Conservation (phyloP, 2,888 invertebrate species). For the Cremastinae sp. region DNA sequence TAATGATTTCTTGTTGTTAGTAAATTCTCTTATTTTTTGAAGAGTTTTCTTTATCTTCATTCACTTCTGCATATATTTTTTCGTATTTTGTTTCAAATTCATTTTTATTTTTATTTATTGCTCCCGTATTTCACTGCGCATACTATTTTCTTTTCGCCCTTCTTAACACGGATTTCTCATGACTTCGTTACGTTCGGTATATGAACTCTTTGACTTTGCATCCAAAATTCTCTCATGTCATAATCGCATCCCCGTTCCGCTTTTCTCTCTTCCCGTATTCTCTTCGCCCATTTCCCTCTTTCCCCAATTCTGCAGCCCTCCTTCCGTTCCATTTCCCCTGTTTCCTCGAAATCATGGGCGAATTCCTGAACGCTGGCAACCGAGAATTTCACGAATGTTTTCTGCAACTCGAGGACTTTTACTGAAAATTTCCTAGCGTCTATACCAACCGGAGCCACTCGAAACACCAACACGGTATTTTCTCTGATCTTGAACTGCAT, state of each 20-base stretch:
- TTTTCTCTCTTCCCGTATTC: slow-evolving; percentile 10
- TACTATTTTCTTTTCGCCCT: neutral
- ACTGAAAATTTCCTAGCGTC: slow-evolving; percentile 34
- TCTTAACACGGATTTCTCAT: slow-evolving; percentile 41
- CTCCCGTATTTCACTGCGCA: too few species aligned
- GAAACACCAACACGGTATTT: slow-evolving; percentile 13
- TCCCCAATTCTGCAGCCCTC: slow-evolving; percentile 4
- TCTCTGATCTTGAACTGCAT: neutral
- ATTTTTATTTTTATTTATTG: too few species aligned
- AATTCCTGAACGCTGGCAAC: slow-evolving; percentile 33
- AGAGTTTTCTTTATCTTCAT: too few species aligned
- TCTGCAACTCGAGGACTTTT: slow-evolving; percentile 32
- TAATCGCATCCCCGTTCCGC: slow-evolving; percentile 8
- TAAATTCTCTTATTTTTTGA: too few species aligned
- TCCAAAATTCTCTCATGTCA: slow-evolving; percentile 25
- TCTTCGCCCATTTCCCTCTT: slow-evolving; percentile 5
- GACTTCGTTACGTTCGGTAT: slow-evolving; percentile 32
- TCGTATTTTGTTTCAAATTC: too few species aligned
- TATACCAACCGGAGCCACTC: slow-evolving; percentile 26
- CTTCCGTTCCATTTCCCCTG: neutral
- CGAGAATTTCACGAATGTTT: slow-evolving; percentile 47
- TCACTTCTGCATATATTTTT: too few species aligned
- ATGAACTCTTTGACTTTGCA: slow-evolving; percentile 39
- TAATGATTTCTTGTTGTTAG: too few species aligned
- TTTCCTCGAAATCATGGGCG: slow-evolving; percentile 21